Conservation (phyloP, 2,113 vertebrate genomes). For the Octodon degus region DNA sequence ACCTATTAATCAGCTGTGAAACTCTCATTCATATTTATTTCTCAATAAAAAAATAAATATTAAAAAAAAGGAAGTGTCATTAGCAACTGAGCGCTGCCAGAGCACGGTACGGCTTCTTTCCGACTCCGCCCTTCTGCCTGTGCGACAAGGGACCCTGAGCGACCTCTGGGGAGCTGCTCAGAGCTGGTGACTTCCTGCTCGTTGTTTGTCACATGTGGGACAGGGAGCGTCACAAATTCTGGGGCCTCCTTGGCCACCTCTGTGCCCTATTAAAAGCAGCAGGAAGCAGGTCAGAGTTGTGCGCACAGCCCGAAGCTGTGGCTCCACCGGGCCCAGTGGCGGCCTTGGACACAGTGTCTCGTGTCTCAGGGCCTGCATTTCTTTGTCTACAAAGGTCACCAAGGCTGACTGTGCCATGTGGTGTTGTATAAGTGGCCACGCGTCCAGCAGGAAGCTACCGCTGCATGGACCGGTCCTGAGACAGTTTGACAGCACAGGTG, state of each 20-base stretch:
- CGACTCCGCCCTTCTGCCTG: not conserved
- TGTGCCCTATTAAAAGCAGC: not conserved
- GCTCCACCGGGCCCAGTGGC: fast-evolving
- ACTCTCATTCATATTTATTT: too few species aligned
- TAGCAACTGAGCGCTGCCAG: not conserved
- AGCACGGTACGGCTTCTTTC: fast-evolving
- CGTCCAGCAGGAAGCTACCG: not conserved
- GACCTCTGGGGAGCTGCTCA: too few species aligned
- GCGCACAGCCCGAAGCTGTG: not conserved
- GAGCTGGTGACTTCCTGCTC: not conserved
- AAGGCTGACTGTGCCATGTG: not conserved
- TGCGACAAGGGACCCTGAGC: too few species aligned
- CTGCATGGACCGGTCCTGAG: not conserved
- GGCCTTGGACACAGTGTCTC: not conserved
- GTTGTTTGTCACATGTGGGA: not conserved
- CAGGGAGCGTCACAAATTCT: not conserved
- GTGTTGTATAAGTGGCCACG: not conserved
- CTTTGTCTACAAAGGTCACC: not conserved
- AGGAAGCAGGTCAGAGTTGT: not conserved
- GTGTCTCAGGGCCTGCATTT: not conserved
- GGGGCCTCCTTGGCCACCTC: not conserved
- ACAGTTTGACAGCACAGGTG: not conserved
- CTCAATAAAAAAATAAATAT: too few species aligned
- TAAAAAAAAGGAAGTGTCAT: too few species aligned
- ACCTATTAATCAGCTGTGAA: too few species aligned